Evolutionary conservation across 1,140 invertebrate species (phyloP), one percentile per base, ranked within the genome.

Genomic region (Oryzaephilus surinamensis): DNA sequence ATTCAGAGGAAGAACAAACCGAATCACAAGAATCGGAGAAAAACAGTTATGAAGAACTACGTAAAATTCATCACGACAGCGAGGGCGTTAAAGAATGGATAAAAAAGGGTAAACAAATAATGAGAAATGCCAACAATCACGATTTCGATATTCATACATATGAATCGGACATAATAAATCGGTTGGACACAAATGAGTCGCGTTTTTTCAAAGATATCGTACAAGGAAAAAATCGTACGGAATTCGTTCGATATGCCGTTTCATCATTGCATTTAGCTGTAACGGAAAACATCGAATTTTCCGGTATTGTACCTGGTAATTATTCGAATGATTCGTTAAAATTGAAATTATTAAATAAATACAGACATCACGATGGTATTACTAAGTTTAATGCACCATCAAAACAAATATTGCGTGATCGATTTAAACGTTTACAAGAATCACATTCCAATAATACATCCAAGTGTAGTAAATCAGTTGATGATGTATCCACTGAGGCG

Each of bases 61-160:
- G n/a, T n/a, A n/a, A n/a, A n/a, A n/a, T n/a, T n/a, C n/a, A n/a
- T n/a, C n/a, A n/a, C n/a, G n/a, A n/a, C n/a, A n/a, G n/a, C n/a
- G n/a, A n/a, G n/a, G n/a, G n/a, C n/a, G n/a, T n/a, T n/a, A n/a
- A n/a, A n/a, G n/a, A n/a, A n/a, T n/a, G n/a, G n/a, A n/a, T n/a
- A n/a, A n/a, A n/a, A n/a, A n/a, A n/a, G n/a, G n/a, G n/a, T n/a
- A n/a, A n/a, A n/a, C n/a, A n/a, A n/a, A n/a, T n/a, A n/a, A n/a
- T n/a, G n/a, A n/a, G n/a, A n/a, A n/a, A n/a, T n/a, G n/a, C n/a
- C n/a, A n/a, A n/a, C n/a, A n/a, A n/a, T n/a, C n/a, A n/a, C 3
- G 54, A 61, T 31, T 60, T 60, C 30, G 48, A 60, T 42, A 58
- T 61, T 30, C 59, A 61, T 31, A 46, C 49, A 20, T 59, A 60